phyloP scores from a whole-genome alignment of 2,888 invertebrate genomes.

The Brenthis daphne region DNA sequence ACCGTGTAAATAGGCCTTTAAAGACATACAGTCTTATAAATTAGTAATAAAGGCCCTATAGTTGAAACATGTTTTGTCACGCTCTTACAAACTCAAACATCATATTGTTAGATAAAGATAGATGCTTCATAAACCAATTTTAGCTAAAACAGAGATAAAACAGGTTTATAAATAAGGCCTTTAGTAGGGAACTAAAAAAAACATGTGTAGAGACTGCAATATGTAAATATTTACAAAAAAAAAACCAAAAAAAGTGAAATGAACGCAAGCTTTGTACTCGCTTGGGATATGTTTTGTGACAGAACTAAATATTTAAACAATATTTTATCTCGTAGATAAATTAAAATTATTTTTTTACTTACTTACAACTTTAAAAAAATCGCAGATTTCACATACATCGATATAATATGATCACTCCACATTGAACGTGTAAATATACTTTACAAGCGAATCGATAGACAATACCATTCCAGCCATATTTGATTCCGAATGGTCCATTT shows the following conservation, averaged over 20 bases:
- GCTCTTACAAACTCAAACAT: no score
- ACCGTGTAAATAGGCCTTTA: no score
- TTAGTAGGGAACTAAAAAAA: conserved; percentile 32
- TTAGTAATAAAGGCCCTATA: no score
- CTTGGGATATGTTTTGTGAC: conserved; percentile 23
- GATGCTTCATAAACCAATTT: no score
- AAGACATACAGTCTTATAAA: no score
- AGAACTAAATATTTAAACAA: conserved; percentile 21
- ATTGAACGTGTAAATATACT: conserved; percentile 47
- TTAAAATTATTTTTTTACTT: neutral
- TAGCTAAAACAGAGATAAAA: no score
- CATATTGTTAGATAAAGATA: no score
- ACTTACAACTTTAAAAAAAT: conserved; percentile 20
- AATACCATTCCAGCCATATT: conserved; percentile 54
- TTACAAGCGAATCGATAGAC: conserved; percentile 44
- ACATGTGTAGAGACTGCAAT: conserved; percentile 42
- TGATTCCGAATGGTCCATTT: conserved; percentile 68
- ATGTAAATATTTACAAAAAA: conserved; percentile 63
- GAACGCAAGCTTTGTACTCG: conserved; percentile 53
- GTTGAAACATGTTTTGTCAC: no score
- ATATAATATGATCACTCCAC: conserved; percentile 43
- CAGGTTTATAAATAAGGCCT: no score
- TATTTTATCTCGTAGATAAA: neutral
- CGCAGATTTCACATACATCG: conserved; percentile 19
- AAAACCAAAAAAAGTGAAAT: conserved; percentile 64